Percentiles rank a stretch among this genome's conserved stretches.
Evolutionary conservation across 2,113 vertebrate genomes (phyloP).

Genomic region (Passer domesticus): DNA sequence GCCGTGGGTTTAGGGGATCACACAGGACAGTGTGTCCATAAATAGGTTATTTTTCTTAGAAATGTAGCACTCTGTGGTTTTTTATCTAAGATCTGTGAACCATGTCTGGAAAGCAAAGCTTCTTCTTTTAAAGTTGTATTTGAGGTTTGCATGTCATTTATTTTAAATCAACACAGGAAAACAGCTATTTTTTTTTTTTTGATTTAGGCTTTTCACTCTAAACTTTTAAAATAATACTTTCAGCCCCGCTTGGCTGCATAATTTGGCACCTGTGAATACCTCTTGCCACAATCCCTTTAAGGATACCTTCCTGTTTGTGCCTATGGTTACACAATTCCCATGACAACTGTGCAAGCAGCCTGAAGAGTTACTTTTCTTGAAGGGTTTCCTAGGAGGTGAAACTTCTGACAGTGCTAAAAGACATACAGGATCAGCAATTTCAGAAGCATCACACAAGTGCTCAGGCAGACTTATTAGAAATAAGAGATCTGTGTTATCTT

Average conservation of each 20-base stretch:
- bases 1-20: not conserved
- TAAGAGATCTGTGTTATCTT: not conserved
- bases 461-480: not conserved
- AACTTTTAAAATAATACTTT: not conserved
- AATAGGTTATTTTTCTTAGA: constrained; percentile 1
- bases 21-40: not conserved
- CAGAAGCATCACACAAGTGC: not conserved
- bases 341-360: not conserved
- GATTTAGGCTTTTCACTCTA: not conserved
- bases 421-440: not conserved
- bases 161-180: not conserved
- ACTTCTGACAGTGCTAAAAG: not conserved
- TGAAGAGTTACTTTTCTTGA: not conserved
- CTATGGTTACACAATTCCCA: not conserved
- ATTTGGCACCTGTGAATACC: not conserved
- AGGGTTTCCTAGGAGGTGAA: not conserved
- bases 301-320: not conserved
- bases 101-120: not conserved
- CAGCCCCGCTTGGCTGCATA: not conserved
- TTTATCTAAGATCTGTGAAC: constrained; percentile 8
- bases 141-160: not conserved
- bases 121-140: not conserved
- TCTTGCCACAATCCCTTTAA: not conserved
- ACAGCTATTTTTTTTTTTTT: not conserved
- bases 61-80: not conserved